phyloP scores from a whole-genome alignment of 2,113 vertebrate genomes.

The Echinops telfairi region DNA sequence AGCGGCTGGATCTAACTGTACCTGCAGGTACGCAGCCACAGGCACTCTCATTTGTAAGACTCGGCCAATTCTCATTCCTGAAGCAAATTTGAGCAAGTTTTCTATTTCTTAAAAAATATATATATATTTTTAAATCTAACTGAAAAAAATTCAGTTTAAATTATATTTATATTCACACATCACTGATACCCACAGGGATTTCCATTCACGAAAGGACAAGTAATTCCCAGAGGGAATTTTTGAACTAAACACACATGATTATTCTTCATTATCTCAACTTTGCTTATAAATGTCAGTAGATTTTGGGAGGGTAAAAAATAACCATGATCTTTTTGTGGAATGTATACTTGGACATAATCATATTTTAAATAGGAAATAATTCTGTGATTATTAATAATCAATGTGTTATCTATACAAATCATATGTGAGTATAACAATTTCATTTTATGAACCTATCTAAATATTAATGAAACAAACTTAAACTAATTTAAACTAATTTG shows the following conservation, averaged over 20 bases:
- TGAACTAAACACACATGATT: neutral
- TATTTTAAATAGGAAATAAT: neutral
- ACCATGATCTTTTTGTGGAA: neutral
- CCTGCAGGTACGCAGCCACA: neutral
- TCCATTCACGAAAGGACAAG: neutral
- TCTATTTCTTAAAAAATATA: constrained; percentile 43
- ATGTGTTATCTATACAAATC: neutral
- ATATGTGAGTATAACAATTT: neutral
- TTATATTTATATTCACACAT: constrained; percentile 21
- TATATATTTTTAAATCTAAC: neutral
- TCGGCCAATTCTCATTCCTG: neutral
- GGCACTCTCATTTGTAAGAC: neutral
- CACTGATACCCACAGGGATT: neutral
- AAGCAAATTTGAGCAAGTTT: constrained; percentile 25
- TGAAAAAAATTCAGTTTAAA: neutral
- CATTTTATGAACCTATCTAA: too few species aligned
- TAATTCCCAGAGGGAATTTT: neutral
- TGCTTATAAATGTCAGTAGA: neutral
- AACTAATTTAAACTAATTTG: neutral
- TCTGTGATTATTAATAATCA: neutral
- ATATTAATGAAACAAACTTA: neutral
- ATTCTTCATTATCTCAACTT: constrained; percentile 23
- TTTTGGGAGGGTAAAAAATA: neutral
- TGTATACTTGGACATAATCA: neutral
- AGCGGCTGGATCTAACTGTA: neutral